Base-by-base conservation (phyloP, 2,113 vertebrate species). In the Jacana jacana region DNA sequence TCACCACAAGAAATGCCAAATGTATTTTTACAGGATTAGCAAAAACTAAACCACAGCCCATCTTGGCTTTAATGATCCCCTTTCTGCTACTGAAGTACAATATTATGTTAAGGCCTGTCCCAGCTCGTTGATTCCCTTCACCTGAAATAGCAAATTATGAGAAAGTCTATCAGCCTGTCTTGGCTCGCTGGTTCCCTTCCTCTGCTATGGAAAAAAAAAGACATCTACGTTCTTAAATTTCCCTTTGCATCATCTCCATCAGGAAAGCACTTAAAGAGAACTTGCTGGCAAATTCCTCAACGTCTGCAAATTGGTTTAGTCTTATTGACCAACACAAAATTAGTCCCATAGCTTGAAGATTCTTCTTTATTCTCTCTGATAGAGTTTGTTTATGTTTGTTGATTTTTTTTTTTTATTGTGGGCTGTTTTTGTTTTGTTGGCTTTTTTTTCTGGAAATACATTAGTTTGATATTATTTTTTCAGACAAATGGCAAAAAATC, bases 1-100 rank as follows among this genome's bases (percentile, higher is more conserved):
- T 95, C 83, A 75, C 93, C 94, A 95, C 51, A 78, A 86, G 55
- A 55, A 92, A 92, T 64, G 48, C 92, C 95, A 89, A 95, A 93
- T 87, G 44, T 60, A 81, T 92, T 95, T 96, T 89, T 1, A 3
- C 69, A 31, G 63, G 18, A 55, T 60, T 91, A 89, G 89, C 81
- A 93, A 81, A 89, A 95, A 81, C 60, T 39, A 60, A 4, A 15
- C 73, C 69, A 52, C 23, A 11, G 64, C 69, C 83, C 71, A 81
- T 94, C 83, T 84, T 96, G 86, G 60, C 64, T 95, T 71, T 95
- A 93, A 96, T 92, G 94, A 90, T 81, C 60, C 73, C 48, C 39
- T 94, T 87, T 83, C 72, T 75, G 46, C 91, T 84, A 0, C 66
- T 64, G 2, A 79, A 83, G 51, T 65, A 55, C 84, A 84, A 81